These are phyloP conservation scores for Hydra vulgaris DNA, from an alignment of 30 jellyfish, hydroid and myxozoan species.

Conservation along the genomic window DNA sequence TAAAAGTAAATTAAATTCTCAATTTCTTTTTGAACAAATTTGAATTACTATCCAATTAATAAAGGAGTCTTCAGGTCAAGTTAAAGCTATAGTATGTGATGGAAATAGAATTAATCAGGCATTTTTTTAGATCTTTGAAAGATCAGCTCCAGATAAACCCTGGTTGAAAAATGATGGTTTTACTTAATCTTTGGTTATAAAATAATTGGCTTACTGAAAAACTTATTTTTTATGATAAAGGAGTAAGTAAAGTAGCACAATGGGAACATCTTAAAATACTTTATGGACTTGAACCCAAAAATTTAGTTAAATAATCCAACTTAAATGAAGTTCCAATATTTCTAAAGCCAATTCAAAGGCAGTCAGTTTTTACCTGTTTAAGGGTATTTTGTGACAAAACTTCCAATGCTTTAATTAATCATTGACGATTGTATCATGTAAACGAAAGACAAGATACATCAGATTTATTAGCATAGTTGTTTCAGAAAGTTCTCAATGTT, in stretches of 20 bases:
- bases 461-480: too few species aligned
- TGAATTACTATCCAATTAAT: background rate
- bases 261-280: background rate
- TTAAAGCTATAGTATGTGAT: background rate
- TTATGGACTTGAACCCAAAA: background rate
- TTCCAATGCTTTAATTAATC: too few species aligned
- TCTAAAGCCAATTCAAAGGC: too few species aligned
- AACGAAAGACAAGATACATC: too few species aligned
- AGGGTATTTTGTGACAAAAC: too few species aligned
- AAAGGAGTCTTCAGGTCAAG: background rate
- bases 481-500: too few species aligned
- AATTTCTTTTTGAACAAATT: background rate
- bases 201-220: background rate
- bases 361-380: too few species aligned
- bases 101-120: background rate
- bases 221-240: background rate
- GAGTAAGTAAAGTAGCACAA: background rate
- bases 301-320: too few species aligned
- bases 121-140: too few species aligned
- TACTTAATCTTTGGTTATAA: background rate
- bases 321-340: too few species aligned
- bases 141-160: background rate
- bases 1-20: background rate
- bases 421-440: too few species aligned
- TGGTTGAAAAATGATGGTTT: conserved; percentile 1